Conservation (phyloP, 1,140 invertebrate genomes). For the Stratiolaelaps scimitus region DNA sequence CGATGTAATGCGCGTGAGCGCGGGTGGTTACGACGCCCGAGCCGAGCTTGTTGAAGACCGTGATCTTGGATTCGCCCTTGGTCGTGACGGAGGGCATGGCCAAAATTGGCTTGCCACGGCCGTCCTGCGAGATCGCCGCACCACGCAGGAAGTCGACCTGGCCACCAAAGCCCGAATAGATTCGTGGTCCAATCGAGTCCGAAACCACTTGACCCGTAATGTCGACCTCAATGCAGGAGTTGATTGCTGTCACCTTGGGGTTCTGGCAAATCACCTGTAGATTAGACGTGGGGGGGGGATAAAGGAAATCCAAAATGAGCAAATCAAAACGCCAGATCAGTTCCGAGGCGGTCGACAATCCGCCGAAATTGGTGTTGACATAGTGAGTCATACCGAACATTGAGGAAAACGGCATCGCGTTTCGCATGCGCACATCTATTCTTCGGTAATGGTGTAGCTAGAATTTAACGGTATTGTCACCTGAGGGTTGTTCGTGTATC, state of each 20-base stretch:
- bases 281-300: too few relatives aligned
- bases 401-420: neutral
- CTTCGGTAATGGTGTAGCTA: too few relatives aligned
- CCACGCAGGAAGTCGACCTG: conserved; percentile 92
- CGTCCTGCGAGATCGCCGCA: conserved; percentile 74
- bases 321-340: neutral
- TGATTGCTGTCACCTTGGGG: conserved; percentile 85
- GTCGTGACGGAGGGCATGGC: conserved; percentile 72
- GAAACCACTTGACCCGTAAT: conserved; percentile 83
- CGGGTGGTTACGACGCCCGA: conserved; percentile 83
- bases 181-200: conserved; percentile 78
- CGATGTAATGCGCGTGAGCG: conserved; percentile 81
- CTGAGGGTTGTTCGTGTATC: conserved; percentile 29
- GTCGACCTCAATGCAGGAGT: conserved; percentile 90
- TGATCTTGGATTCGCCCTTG: conserved; percentile 77
- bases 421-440: neutral
- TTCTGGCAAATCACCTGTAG: conserved; percentile 63
- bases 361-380: neutral
- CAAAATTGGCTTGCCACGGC: conserved; percentile 80
- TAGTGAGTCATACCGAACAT: too few relatives aligned
- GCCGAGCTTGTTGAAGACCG: conserved; percentile 64
- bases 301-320: conserved; percentile 56
- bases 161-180: conserved; percentile 78
- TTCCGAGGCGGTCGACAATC: neutral
- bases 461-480: conserved; percentile 1